phyloP scores from a whole-genome alignment of 1,140 invertebrate species.

The Ganaspis sp. region DNA sequence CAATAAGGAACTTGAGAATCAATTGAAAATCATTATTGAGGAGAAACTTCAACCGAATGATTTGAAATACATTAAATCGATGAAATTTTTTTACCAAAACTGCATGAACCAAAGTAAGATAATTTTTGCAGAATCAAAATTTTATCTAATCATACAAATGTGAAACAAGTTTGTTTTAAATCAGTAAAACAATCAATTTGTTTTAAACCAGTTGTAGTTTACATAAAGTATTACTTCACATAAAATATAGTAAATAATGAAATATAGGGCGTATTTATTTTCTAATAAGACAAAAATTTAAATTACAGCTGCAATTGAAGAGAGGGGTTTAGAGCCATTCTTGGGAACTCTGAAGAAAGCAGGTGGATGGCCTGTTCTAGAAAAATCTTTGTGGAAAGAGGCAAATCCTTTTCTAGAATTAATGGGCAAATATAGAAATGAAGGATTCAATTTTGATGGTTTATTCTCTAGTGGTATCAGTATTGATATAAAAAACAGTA shows the following conservation, averaged over 20 bases:
- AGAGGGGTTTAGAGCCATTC: slow-evolving; percentile 83
- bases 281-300: too few relatives aligned
- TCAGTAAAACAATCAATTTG: too few relatives aligned
- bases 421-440: slow-evolving; percentile 86
- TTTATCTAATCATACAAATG: too few relatives aligned
- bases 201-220: too few relatives aligned
- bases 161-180: too few relatives aligned
- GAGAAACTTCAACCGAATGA: slow-evolving; percentile 81
- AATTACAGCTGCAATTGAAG: slow-evolving; percentile 84
- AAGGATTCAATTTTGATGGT: slow-evolving; percentile 92
- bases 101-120: slow-evolving; percentile 91
- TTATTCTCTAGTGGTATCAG: slow-evolving; percentile 94
- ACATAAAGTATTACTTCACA: too few relatives aligned
- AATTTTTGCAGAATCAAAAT: not conserved
- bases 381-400: slow-evolving; percentile 84
- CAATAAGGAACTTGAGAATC: slow-evolving; percentile 87
- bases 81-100: slow-evolving; percentile 87
- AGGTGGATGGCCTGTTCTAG: slow-evolving; percentile 93
- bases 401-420: slow-evolving; percentile 86
- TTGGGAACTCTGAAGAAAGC: slow-evolving; percentile 82
- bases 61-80: slow-evolving; percentile 84
- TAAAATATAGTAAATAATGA: too few relatives aligned
- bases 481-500: slow-evolving; percentile 94
- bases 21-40: slow-evolving; percentile 85
- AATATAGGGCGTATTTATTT: too few relatives aligned